Percentiles rank a stretch among this genome's conserved stretches.
Evolutionary conservation across 2,113 vertebrate species (phyloP).

Genomic region (Dolichallabes microphthalmus): DNA sequence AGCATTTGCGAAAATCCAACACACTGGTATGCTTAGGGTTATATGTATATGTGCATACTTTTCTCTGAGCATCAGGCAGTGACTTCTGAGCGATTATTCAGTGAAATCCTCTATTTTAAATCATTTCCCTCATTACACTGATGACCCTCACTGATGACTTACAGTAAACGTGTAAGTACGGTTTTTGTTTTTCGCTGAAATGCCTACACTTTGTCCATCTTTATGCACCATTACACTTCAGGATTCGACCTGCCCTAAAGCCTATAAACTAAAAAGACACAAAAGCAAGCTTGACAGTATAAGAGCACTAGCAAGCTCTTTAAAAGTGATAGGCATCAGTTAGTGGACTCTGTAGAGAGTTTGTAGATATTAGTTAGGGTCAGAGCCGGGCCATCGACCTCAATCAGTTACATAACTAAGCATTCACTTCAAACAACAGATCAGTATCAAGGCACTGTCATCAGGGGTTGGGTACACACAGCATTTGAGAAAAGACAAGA

Average conservation of each 20-base stretch:
- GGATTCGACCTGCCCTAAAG: slow-evolving; percentile 17
- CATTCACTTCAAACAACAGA: slow-evolving; percentile 54
- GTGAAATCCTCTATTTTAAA: neutral
- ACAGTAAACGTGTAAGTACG: neutral
- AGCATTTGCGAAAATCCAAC: no score
- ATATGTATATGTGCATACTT: neutral
- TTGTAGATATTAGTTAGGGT: slow-evolving; percentile 46
- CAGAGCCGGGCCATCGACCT: slow-evolving; percentile 59
- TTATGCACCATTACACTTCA: slow-evolving; percentile 8
- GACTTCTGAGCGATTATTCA: neutral
- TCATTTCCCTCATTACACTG: neutral
- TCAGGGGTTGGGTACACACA: slow-evolving; percentile 45
- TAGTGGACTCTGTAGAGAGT: neutral
- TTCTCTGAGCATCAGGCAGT: neutral
- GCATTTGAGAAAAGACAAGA: slow-evolving; percentile 31
- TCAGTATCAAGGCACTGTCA: slow-evolving; percentile 59
- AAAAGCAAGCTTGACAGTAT: neutral
- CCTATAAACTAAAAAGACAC: slow-evolving; percentile 11
- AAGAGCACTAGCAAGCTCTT: slow-evolving; percentile 1
- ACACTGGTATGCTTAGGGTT: neutral
- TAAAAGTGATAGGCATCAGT: slow-evolving; percentile 31
- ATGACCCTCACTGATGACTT: neutral
- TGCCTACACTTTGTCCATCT: neutral
- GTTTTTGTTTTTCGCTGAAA: neutral
- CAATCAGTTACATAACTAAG: slow-evolving; percentile 65